A percentile compares a stretch with the other conserved stretches of the same genome.
These are phyloP conservation scores for Actinia tenebrosa DNA, from an alignment of 64 coral and sea anemone species.

Conservation along the genomic window DNA sequence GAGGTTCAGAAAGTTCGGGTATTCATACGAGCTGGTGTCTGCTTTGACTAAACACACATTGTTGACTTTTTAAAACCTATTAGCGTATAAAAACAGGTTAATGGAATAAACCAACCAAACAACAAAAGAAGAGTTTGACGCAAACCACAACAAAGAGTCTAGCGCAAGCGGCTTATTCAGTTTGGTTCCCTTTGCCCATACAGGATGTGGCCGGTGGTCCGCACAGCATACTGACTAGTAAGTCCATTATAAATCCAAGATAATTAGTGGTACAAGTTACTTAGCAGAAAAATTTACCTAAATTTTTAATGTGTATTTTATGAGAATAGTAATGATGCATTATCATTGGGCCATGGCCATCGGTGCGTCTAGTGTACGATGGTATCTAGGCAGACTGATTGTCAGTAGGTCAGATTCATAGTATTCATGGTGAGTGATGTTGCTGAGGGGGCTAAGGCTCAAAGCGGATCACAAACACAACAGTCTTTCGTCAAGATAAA, in stretches of 20 bases:
- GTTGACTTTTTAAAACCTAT: not conserved
- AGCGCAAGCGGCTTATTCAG: not conserved
- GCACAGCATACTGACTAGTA: too few species aligned
- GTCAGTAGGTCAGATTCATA: not conserved
- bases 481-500: conserved; percentile 3
- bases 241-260: too few species aligned
- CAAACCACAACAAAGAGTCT: not conserved
- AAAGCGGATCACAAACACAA: not conserved
- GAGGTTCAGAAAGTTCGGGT: not conserved
- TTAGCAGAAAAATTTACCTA: too few species aligned
- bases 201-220: too few species aligned
- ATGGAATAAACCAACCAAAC: not conserved
- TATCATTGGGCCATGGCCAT: not conserved
- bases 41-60: not conserved
- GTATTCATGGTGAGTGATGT: not conserved
- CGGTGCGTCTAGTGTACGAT: not conserved
- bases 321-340: not conserved
- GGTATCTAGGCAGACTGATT: not conserved
- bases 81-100: not conserved
- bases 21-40: not conserved
- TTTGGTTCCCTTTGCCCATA: not conserved
- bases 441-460: not conserved
- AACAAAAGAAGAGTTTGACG: not conserved
- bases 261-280: too few species aligned
- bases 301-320: not conserved